Percentiles rank a stretch among this genome's conserved stretches.
phyloP scores from a whole-genome alignment of 2,797 vertebrate genomes.

The Crypturellus tataupa region DNA sequence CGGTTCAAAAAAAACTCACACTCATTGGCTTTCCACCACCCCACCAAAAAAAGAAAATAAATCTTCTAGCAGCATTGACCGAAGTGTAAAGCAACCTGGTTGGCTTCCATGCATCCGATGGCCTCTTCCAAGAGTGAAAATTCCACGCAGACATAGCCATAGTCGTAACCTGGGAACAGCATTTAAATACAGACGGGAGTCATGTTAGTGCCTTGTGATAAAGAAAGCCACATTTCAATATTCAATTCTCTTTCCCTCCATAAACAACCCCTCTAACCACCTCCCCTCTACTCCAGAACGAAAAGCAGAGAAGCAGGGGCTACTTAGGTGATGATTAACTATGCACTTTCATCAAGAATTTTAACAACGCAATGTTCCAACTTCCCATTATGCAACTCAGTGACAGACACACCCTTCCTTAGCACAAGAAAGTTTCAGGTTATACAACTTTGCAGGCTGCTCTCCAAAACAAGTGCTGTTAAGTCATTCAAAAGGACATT shows the following conservation, averaged over 20 bases:
- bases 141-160: constrained; percentile 99
- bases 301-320: constrained; percentile 58
- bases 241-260: constrained; percentile 80
- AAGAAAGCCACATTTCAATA: constrained; percentile 82
- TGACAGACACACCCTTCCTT: constrained; percentile 53
- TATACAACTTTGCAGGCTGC: constrained; percentile 22
- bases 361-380: constrained; percentile 43
- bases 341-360: constrained; percentile 40
- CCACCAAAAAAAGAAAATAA: constrained; percentile 73
- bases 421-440: constrained; percentile 43
- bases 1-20: constrained; percentile 52
- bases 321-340: constrained; percentile 60
- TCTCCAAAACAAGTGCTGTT: constrained; percentile 16
- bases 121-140: constrained; percentile 99
- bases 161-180: constrained; percentile 99
- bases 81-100: constrained; percentile 99
- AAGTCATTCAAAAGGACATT: constrained; percentile 36
- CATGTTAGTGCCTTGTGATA: constrained; percentile 94
- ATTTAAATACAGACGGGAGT: constrained; percentile 99
- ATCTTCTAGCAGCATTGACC: constrained; percentile 88
- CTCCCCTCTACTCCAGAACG: constrained; percentile 63
- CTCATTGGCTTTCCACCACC: constrained; percentile 76
- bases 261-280: constrained; percentile 73
- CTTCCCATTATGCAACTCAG: constrained; percentile 43
- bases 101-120: constrained; percentile 99